Conservation (phyloP, 1,140 invertebrate genomes). For the Papilio polyxenes region DNA sequence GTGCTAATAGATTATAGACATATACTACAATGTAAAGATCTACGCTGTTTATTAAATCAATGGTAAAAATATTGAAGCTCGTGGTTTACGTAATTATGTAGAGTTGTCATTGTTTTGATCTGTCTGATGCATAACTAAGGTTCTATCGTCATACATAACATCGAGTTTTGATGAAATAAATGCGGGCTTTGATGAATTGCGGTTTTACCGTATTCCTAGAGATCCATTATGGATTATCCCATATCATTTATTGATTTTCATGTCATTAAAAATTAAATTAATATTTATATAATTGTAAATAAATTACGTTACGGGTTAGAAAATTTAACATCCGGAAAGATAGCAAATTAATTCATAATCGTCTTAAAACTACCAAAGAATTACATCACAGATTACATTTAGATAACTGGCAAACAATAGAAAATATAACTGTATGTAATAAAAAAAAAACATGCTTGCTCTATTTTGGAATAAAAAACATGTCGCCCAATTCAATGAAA, state of each 20-base stretch:
- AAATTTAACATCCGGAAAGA: neutral
- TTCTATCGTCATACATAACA: neutral
- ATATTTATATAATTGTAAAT: neutral
- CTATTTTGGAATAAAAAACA: slow-evolving; percentile 11
- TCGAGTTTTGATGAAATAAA: neutral
- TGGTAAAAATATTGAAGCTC: slow-evolving; percentile 17
- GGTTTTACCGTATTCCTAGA: neutral
- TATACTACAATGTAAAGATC: slow-evolving; percentile 4
- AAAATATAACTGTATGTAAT: neutral
- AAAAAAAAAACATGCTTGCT: neutral
- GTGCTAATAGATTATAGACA: neutral
- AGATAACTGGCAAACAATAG: neutral
- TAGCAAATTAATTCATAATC: neutral
- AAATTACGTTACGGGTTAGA: neutral
- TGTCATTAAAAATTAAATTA: neutral
- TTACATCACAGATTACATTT: neutral
- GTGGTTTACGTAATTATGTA: slow-evolving; percentile 12
- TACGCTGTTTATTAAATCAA: slow-evolving; percentile 12
- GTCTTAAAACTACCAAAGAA: neutral
- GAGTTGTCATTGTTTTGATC: slow-evolving; percentile 5
- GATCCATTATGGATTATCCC: neutral
- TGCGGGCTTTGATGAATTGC: neutral
- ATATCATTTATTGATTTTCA: neutral
- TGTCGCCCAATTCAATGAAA: slow-evolving; percentile 2
- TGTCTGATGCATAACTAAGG: neutral